Evolutionary conservation across 2,113 vertebrate species (phyloP).

Genomic region (Ammodytes marinus): DNA sequence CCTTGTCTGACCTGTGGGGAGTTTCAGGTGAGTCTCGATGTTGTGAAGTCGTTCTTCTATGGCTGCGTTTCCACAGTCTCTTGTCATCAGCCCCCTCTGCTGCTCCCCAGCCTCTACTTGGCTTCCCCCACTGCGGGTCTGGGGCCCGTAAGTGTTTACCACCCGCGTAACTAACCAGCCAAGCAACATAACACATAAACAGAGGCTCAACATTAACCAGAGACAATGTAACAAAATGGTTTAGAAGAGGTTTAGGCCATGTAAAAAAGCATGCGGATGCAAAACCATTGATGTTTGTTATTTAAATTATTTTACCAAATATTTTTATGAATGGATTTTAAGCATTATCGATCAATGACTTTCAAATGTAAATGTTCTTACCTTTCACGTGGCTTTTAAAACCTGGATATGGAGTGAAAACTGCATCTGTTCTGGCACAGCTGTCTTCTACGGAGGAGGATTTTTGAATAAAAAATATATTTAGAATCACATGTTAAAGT

Average conservation of each 20-base stretch:
- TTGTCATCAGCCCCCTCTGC: slow-evolving; percentile 74
- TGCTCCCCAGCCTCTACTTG: slow-evolving; percentile 83
- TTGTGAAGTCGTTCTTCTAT: slow-evolving; percentile 95
- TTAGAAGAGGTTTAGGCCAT: background rate
- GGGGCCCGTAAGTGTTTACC: slow-evolving; percentile 96
- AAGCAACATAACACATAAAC: slow-evolving; percentile 8
- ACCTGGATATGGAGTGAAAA: slow-evolving; percentile 97
- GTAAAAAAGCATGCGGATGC: background rate
- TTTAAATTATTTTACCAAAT: background rate
- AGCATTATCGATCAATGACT: background rate
- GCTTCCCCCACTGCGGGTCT: slow-evolving; percentile 87
- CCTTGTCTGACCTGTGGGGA: slow-evolving; percentile 87
- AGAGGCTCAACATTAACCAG: background rate
- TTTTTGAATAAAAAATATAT: slow-evolving; percentile 25
- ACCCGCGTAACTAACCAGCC: slow-evolving; percentile 90
- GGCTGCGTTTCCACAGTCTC: slow-evolving; percentile 92
- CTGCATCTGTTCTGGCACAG: slow-evolving; percentile 97
- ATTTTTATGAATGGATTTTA: background rate
- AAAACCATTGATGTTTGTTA: background rate
- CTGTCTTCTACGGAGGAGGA: slow-evolving; percentile 91
- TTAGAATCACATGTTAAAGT: slow-evolving; percentile 36
- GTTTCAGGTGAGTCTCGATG: slow-evolving; percentile 93
- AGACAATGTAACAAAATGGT: background rate
- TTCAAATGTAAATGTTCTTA: slow-evolving; percentile 65
- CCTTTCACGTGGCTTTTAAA: slow-evolving; percentile 99